Base-by-base conservation (phyloP, 2,797 vertebrate species). In the Leontocebus nigricollis region DNA sequence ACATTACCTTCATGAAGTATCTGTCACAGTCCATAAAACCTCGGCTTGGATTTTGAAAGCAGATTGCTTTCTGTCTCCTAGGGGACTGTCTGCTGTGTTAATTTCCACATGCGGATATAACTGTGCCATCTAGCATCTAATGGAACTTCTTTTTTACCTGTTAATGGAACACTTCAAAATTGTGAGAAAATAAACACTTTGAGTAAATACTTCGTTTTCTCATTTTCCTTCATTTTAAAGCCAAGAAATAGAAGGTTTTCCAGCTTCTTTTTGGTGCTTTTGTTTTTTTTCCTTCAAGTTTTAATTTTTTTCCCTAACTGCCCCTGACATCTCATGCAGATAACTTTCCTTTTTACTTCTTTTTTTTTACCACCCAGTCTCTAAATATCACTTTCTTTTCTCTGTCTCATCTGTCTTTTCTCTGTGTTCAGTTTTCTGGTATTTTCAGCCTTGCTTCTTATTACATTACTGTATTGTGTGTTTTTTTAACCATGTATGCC, bases 381-480 rank as follows among this genome's bases (percentile, higher is more conserved):
- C 52, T 55, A 81, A 67, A n/a, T 55, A 33, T 75, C 26, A 11
- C 4, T 4, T 85, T 12, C 52, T 72, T 70, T 75, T 36, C 64
- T 72, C 39, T 41, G 46, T n/a, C 39, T 24, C 3, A 1, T 6
- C 72, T 48, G 19, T 46, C 64, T 67, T 55, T 55, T 27, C 7
- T 22, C 61, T 8, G 30, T 20, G 17, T 64, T 55, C 4, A 10
- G 15, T 50, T 20, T 6, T n/a, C 22, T 36, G 6, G 11, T n/a
- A 4, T 33, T n/a, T 36, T n/a, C 15, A 50, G 26, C 33, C 39
- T 30, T 41, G 1, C 0, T 26, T 44, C 50, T 15, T 46, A 7
- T n/a, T 46, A 57, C 4, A 0, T 7, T 8, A 19, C 55, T 41
- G 0, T 20, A 7, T 26, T 36, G 26, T 79, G 1, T 67, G 33